Percentiles rank a stretch among this genome's conserved stretches.
Evolutionary conservation across 2,888 invertebrate species (phyloP).

Genomic region (Eristalinus sepulchralis): DNA sequence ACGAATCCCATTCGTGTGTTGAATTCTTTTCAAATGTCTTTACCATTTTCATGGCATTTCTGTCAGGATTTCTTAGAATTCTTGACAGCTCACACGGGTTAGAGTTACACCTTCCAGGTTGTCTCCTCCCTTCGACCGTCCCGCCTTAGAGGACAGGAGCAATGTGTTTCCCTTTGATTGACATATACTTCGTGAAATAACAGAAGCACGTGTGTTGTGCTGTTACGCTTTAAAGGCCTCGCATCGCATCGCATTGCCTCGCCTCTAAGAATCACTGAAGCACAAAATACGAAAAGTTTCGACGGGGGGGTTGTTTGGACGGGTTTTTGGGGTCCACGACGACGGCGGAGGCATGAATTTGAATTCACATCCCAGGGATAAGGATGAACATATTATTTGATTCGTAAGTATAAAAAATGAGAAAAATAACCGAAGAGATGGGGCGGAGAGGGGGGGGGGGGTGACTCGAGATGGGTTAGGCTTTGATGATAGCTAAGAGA

Average conservation of each 20-base stretch:
- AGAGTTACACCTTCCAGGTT: not conserved
- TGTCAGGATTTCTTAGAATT: slow-evolving; percentile 37
- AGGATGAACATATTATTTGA: slow-evolving; percentile 36
- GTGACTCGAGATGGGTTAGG: slow-evolving; percentile 10
- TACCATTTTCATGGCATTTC: slow-evolving; percentile 17
- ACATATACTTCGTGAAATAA: slow-evolving; percentile 25
- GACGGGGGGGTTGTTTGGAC: not conserved
- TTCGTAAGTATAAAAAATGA: not conserved
- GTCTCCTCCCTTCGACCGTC: not conserved
- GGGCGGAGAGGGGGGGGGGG: not conserved
- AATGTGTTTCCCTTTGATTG: slow-evolving; percentile 35
- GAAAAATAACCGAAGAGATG: not conserved
- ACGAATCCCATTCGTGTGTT: slow-evolving; percentile 16
- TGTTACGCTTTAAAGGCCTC: not conserved
- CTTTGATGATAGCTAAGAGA: slow-evolving; percentile 4
- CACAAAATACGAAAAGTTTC: slow-evolving; percentile 37
- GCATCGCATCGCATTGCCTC: not conserved
- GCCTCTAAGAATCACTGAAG: slow-evolving; percentile 23
- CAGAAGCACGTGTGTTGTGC: slow-evolving; percentile 21
- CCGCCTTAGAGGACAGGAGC: not conserved
- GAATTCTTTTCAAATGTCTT: not conserved
- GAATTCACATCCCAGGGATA: slow-evolving; percentile 16
- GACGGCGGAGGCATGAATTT: not conserved
- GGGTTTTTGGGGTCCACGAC: not conserved
- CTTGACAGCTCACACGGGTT: slow-evolving; percentile 42